Percentiles rank a stretch among this genome's conserved stretches.
Evolutionary conservation across 2,888 invertebrate species (phyloP).

Genomic region (Esperia sulphurella): DNA sequence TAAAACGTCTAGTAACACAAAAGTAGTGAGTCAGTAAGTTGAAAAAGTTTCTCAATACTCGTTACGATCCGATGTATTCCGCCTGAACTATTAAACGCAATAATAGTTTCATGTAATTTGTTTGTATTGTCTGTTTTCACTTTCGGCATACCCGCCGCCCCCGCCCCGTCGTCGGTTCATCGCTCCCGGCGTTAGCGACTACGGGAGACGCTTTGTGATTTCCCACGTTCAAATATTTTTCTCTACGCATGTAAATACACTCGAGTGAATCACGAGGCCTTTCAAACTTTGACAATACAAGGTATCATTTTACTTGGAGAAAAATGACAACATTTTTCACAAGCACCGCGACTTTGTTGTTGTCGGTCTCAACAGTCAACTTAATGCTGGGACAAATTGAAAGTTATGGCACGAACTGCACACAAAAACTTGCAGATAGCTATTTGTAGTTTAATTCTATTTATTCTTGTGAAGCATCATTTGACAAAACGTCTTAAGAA

Average conservation of each 20-base stretch:
- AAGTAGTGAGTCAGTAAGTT: slow-evolving; percentile 7
- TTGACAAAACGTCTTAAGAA: slow-evolving; percentile 17
- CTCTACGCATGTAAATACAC: slow-evolving; percentile 47
- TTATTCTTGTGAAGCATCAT: slow-evolving; percentile 19
- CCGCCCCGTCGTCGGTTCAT: slow-evolving; percentile 23
- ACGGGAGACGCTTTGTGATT: slow-evolving; percentile 31
- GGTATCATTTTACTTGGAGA: slow-evolving; percentile 52
- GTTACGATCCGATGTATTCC: slow-evolving; percentile 19
- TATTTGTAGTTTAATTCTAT: slow-evolving; percentile 20
- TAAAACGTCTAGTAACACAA: neutral
- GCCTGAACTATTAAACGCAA: slow-evolving; percentile 24
- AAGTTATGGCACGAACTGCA: slow-evolving; percentile 31
- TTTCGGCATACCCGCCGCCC: slow-evolving; percentile 12
- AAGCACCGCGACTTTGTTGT: slow-evolving; percentile 32
- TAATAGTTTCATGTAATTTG: slow-evolving; percentile 25
- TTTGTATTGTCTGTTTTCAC: slow-evolving; percentile 28
- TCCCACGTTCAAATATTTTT: slow-evolving; percentile 41
- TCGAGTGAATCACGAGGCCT: slow-evolving; percentile 43
- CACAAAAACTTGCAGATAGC: slow-evolving; percentile 24
- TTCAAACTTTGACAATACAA: slow-evolving; percentile 51
- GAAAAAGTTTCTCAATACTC: slow-evolving; percentile 18
- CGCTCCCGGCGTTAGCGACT: slow-evolving; percentile 16
- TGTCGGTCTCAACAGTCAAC: slow-evolving; percentile 9
- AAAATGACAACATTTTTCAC: slow-evolving; percentile 49
- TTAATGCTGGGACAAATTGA: slow-evolving; percentile 37